Percentiles rank a stretch among this genome's conserved stretches.
Evolutionary conservation across 1,140 invertebrate species (phyloP).

Genomic region (Druon quercuslanigerum): DNA sequence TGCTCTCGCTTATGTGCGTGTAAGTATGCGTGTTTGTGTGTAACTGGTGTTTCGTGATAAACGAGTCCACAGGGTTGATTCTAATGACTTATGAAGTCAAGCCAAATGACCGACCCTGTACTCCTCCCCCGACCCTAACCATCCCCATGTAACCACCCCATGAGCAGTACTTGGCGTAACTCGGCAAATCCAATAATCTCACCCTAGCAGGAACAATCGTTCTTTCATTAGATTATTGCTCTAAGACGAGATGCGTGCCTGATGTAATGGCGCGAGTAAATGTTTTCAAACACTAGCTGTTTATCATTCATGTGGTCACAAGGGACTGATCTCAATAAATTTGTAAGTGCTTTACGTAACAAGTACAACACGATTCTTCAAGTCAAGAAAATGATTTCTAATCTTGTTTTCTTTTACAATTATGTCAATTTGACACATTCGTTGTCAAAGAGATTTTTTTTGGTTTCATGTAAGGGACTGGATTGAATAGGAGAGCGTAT

Average conservation of each 20-base stretch:
- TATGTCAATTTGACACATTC: no score
- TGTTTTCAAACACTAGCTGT: slow-evolving; percentile 64
- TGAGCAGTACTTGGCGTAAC: slow-evolving; percentile 61
- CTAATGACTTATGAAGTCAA: slow-evolving; percentile 77
- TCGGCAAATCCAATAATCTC: slow-evolving; percentile 68
- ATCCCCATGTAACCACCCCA: slow-evolving; percentile 48
- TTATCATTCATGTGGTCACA: slow-evolving; percentile 17
- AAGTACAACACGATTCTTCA: background rate
- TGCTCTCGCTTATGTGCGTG: slow-evolving; percentile 54
- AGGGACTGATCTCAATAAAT: background rate
- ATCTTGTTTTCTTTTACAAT: no score
- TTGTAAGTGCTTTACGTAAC: background rate
- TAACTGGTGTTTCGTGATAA: slow-evolving; percentile 60
- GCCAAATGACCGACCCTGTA: slow-evolving; percentile 71
- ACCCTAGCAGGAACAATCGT: slow-evolving; percentile 61
- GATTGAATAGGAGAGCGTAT: no score
- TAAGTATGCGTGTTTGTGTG: slow-evolving; percentile 38
- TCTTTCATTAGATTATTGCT: slow-evolving; percentile 58
- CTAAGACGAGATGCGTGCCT: slow-evolving; percentile 48
- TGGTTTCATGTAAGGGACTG: no score
- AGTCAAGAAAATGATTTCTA: no score
- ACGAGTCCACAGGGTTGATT: slow-evolving; percentile 68
- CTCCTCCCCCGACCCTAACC: slow-evolving; percentile 50
- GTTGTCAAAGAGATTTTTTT: no score
- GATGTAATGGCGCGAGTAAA: slow-evolving; percentile 56